phyloP scores from a whole-genome alignment of 2,888 invertebrate species.

The Nephrotoma guestfalica region DNA sequence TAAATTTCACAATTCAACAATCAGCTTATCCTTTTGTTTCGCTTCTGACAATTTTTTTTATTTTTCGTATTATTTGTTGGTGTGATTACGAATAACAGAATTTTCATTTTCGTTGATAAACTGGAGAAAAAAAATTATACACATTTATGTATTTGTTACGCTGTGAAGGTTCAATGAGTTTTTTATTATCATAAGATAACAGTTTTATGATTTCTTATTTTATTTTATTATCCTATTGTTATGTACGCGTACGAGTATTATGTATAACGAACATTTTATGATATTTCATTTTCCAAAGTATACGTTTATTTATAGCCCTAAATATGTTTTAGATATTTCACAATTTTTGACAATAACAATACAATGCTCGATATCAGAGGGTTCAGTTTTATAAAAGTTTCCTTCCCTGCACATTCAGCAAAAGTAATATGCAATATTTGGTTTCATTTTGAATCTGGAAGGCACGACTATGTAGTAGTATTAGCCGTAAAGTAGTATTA shows the following conservation, averaged over 20 bases:
- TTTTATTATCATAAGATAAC: neutral
- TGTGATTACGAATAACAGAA: neutral
- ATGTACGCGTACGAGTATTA: neutral
- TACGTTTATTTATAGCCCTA: too few species aligned
- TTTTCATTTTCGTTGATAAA: neutral
- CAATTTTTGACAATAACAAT: too few species aligned
- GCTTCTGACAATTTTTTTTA: neutral
- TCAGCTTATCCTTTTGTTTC: neutral
- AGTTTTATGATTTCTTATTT: neutral
- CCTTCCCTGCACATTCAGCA: too few species aligned
- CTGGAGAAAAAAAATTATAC: neutral
- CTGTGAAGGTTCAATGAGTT: neutral
- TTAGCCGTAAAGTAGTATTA: too few species aligned
- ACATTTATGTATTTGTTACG: neutral
- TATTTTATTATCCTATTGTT: neutral
- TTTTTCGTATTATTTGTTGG: neutral
- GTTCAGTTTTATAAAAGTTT: too few species aligned
- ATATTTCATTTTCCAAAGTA: too few species aligned
- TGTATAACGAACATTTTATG: too few species aligned
- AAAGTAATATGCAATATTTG: too few species aligned
- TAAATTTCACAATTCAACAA: neutral
- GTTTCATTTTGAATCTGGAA: too few species aligned
- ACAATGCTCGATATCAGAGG: too few species aligned
- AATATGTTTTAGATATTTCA: too few species aligned
- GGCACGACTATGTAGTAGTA: too few species aligned